Base-by-base conservation (phyloP, 1,140 invertebrate species). In the Caenorhabditis briggsae region DNA sequence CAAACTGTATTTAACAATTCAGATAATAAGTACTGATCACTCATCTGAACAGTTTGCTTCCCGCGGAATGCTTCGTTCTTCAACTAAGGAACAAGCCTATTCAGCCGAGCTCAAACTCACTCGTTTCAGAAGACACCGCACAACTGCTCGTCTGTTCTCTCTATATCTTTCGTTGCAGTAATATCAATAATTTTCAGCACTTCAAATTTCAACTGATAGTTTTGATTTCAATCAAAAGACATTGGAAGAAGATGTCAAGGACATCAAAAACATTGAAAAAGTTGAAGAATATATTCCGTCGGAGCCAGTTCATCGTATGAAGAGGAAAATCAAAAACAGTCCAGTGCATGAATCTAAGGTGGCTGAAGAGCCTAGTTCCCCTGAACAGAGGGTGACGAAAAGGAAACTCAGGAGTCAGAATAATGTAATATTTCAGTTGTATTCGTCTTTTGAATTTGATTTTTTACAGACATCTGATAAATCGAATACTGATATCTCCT, bases 61-160 rank as follows among this genome's bases (percentile, higher is more conserved):
- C 18, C 64, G 64, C 18, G 64, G 64, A 70, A 70, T 70, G 64
- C 64, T 70, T n/a, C 64, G 64, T n/a, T 46, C 43, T 16, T 46
- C 43, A 16, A 70, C 46, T 18, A 70, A 70, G n/a, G 64, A 70
- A 46, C 64, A 70, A 18, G 64, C 64, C 18, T 41, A 70, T 18
- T 16, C 64, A n/a, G 33, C 64, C n/a, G 64, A 70, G 16, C 16
- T 70, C 12, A 70, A 70, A 9, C 41, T 70, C 5, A 6, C 64
- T 8, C 33, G 64, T 3, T 70, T 8, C n/a, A 16, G 64, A n/a
- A 43, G 64, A n/a, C 64, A 70, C 46, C 64, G 64, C 18, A 46
- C 64, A n/a, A 7, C 41, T 18, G n/a, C 14, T 43, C 64, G 64
- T 70, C 20, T 6, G 64, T 70, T 70, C 16, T 8, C 0, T 0